Conservation (phyloP, 2,888 invertebrate genomes). For the Hemithea aestivaria region DNA sequence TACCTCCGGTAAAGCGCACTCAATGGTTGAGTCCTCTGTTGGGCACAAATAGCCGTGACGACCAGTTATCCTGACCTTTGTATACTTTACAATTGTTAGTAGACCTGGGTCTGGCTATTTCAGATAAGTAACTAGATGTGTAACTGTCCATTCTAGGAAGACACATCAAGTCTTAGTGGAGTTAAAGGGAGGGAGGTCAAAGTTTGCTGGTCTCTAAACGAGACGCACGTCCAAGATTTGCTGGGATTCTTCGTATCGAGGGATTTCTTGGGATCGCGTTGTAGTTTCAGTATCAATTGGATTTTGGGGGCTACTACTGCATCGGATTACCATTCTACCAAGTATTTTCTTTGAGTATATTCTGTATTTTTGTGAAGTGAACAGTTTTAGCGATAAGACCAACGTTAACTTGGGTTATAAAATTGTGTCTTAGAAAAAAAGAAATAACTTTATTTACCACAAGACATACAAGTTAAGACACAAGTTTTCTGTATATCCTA, state of each 20-base stretch:
- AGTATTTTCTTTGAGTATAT: neutral
- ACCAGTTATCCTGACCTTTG: constrained; percentile 35
- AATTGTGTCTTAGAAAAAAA: no score
- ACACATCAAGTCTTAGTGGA: constrained; percentile 2
- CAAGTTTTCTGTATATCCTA: no score
- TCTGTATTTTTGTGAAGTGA: constrained; percentile 3
- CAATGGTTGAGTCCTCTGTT: no score
- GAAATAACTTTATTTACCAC: no score
- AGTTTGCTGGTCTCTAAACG: constrained; percentile 23
- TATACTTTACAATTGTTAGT: constrained; percentile 20
- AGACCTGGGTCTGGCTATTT: constrained; percentile 24
- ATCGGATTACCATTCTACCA: constrained; percentile 3
- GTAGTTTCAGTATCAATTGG: constrained; percentile 48
- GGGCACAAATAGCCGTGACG: constrained; percentile 31
- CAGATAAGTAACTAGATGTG: constrained; percentile 40
- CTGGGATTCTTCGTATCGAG: constrained; percentile 42
- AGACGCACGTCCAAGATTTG: constrained; percentile 46
- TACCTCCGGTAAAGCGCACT: no score
- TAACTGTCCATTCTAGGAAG: constrained; percentile 14
- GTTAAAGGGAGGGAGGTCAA: constrained; percentile 4
- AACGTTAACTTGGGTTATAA: no score
- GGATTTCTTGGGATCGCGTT: constrained; percentile 50
- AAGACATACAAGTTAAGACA: no score
- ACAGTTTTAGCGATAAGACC: no score
- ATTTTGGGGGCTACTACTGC: constrained; percentile 16